Base-by-base conservation (phyloP, 1,140 invertebrate species). In the Piezodorus guildinii region DNA sequence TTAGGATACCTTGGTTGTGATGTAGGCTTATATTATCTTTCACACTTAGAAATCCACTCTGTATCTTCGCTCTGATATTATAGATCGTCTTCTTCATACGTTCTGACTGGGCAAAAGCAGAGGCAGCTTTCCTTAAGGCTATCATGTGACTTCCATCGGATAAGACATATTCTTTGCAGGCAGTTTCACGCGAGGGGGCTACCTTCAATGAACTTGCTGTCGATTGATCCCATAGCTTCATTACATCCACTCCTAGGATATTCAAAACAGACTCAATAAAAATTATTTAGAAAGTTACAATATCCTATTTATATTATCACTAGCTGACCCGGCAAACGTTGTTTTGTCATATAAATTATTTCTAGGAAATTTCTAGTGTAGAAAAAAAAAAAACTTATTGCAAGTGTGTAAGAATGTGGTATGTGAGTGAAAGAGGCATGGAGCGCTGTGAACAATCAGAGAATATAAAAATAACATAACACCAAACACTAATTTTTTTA, bases 111-210 rank as follows among this genome's bases (percentile, higher is more conserved):
- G 63, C 60, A 30, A 69, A 58, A 27, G 72, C 72, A 46, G 75
- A 75, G 0, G 86, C 86, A 0, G 80, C 78, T 72, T 80, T 80
- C 34, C 87, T 75, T 12, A 90, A 72, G n/a, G 79, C 79, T 62
- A 85, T 81, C 34, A 89, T 71, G 10, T 45, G 44, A 61, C 82
- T 74, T 23, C 77, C 78, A 56, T 80, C 83, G 0, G 82, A 84
- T 56, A 86, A 79, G 73, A 85, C 85, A 12, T 58, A 62, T 15
- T 60, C 25, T 19, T 51, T 62, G 17, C 66, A 65, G 12, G 67
- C 62, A 8, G 34, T 58, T 46, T 67, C 60, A n/a, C 23, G 74
- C 75, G 63, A 78, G 81, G 1, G 82, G 84, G 43, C 85, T 78
- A 66, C 14, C 4, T 59, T 54, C 6, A 67, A 14, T 4, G 82